Conservation (phyloP, 2,113 vertebrate genomes). For the Upupa epops region DNA sequence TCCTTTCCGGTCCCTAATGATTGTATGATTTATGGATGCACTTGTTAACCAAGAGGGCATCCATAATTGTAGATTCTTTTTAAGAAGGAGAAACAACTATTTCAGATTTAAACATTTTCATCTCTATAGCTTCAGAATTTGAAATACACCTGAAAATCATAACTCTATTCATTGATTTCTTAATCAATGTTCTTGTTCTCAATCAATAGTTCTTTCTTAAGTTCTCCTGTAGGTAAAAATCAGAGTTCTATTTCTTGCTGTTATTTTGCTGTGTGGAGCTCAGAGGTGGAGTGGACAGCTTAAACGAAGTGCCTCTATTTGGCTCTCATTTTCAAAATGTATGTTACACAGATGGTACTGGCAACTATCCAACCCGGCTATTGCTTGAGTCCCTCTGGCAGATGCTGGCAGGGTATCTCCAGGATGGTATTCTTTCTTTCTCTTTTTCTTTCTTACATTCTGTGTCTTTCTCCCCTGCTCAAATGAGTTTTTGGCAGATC, state of each 20-base stretch:
- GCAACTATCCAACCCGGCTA: slow-evolving; percentile 64
- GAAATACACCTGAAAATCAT: neutral
- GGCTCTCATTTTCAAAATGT: slow-evolving; percentile 58
- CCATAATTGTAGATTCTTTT: neutral
- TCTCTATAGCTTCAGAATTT: neutral
- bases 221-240: neutral
- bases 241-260: neutral
- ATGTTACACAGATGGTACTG: slow-evolving; percentile 70
- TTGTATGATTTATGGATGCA: neutral
- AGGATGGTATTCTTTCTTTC: slow-evolving; percentile 45
- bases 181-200: too few relatives aligned
- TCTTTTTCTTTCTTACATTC: neutral
- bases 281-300: slow-evolving; percentile 51
- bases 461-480: slow-evolving; percentile 8
- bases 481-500: slow-evolving; percentile 34
- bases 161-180: neutral
- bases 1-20: too few relatives aligned
- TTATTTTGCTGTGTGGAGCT: slow-evolving; percentile 27
- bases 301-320: slow-evolving; percentile 54
- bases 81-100: neutral
- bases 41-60: neutral
- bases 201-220: too few relatives aligned
- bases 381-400: slow-evolving; percentile 63
- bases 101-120: slow-evolving; percentile 15
- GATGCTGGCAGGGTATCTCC: slow-evolving; percentile 62